A percentile compares a stretch with the other conserved stretches of the same genome.
phyloP scores from a whole-genome alignment of 2,797 vertebrate genomes.

The Sus cebifrons region DNA sequence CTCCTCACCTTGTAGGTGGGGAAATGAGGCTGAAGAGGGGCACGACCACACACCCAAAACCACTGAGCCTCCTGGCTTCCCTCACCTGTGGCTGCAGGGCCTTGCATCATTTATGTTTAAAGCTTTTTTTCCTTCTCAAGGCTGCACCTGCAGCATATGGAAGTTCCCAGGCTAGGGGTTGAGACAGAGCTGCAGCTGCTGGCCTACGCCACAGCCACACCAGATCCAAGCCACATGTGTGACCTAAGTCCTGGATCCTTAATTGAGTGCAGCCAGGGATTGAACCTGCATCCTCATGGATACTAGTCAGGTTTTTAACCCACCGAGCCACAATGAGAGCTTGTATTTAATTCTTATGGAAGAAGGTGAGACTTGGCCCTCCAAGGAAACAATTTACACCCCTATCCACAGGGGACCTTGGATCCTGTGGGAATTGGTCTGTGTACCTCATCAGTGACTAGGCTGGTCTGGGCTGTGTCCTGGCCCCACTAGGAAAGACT shows the following conservation, averaged over 20 bases:
- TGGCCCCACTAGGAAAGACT: not conserved
- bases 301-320: too few species aligned
- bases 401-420: not conserved
- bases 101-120: not conserved
- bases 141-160: too few species aligned
- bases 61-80: not conserved
- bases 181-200: too few species aligned
- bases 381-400: not conserved
- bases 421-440: not conserved
- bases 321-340: too few species aligned
- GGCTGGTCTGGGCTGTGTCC: not conserved
- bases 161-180: too few species aligned
- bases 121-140: not conserved
- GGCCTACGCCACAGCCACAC: too few species aligned
- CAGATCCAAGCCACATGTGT: too few species aligned
- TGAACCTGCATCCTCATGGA: too few species aligned
- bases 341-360: not conserved
- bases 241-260: too few species aligned
- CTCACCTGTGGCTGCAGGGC: not conserved
- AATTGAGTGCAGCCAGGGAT: too few species aligned
- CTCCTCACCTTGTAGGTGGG: not conserved
- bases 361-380: not conserved
- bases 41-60: not conserved
- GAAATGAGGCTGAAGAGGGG: not conserved
- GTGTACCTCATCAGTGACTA: not conserved